Evolutionary conservation across 1,140 invertebrate species (phyloP), one percentile per base, ranked within the genome.

Genomic region (Sesamia nonagrioides): DNA sequence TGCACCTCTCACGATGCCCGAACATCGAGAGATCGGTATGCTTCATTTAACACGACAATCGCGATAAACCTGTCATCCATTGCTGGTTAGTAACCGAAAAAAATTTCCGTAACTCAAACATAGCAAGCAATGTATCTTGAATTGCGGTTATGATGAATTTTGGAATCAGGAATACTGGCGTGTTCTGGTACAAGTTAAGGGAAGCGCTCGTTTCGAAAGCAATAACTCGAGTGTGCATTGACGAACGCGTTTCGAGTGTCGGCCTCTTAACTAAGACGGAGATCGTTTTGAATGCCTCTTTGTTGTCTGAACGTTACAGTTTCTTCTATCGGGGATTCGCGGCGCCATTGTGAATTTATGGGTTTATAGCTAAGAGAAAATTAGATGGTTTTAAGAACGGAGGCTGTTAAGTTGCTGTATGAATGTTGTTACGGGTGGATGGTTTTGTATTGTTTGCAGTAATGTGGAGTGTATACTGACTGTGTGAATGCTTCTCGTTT

Each of bases 151-250:
- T 35, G n/a, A 35, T 15, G 11, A 37, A 9, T 18, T 18, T 15
- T 1, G n/a, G 17, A 27, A 15, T 13, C 15, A n/a, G n/a, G 9
- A 50, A 48, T 68, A 71, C 33, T 33, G 21, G 1, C 11, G 61
- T 54, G 0, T 48, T 13, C 33, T 81, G 63, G 84, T 89, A 79
- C 15, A 73, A 63, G 83, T 75, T 48, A 78, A 80, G 80, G 85
- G 86, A 84, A 84, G 84, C 78, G 82, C 84, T 90, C 86, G 89
- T 89, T 89, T 83, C 83, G 82, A 89, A 87, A 92, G 90, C 88
- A 91, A 92, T 92, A 92, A 92, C 88, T 92, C 83, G 80, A 92
- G 90, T 88, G 87, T 85, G 84, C 88, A 91, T 89, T 90, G 90
- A 91, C 88, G 88, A 86, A 90, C 88, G 87, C 88, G 85, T 86